Percentiles rank a stretch among this genome's conserved stretches.
These are phyloP conservation scores for Dipodomys spectabilis DNA, from an alignment of 2,113 vertebrate genomes.

Conservation along the genomic window DNA sequence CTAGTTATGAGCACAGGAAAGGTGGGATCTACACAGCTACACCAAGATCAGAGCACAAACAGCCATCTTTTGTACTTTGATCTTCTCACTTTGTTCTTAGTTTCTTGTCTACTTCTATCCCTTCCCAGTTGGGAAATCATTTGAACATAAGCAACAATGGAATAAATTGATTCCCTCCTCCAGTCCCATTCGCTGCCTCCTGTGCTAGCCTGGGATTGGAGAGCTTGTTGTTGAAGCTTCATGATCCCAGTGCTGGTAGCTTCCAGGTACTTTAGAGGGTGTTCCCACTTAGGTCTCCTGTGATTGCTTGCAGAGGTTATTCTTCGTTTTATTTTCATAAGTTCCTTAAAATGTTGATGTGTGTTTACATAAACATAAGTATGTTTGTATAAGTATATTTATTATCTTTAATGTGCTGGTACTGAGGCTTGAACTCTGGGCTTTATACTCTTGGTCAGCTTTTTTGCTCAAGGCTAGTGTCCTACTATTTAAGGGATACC, in stretches of 20 bases:
- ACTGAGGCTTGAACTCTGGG: too few relatives aligned
- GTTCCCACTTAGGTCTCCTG: not conserved
- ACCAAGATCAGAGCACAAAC: not conserved
- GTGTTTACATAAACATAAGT: not conserved
- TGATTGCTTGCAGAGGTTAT: not conserved
- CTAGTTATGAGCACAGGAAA: not conserved
- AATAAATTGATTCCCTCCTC: not conserved
- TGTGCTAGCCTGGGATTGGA: not conserved
- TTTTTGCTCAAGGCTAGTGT: too few relatives aligned
- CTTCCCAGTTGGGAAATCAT: not conserved
- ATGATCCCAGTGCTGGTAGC: not conserved
- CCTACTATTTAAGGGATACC: too few relatives aligned
- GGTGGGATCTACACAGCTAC: not conserved
- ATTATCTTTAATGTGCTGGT: too few relatives aligned
- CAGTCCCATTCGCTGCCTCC: not conserved
- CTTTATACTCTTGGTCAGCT: too few relatives aligned
- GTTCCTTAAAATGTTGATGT: constrained; percentile 3
- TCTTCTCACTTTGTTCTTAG: not conserved
- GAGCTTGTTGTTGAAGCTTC: not conserved
- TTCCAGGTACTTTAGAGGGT: constrained; percentile 14
- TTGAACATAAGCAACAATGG: not conserved
- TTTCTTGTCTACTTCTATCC: not conserved
- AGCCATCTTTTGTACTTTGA: not conserved
- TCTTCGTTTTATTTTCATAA: constrained; percentile 36
- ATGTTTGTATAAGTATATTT: too few relatives aligned